Evolutionary conservation across 2,113 vertebrate genomes (phyloP).

Genomic region (Craseonycteris thonglongyai): DNA sequence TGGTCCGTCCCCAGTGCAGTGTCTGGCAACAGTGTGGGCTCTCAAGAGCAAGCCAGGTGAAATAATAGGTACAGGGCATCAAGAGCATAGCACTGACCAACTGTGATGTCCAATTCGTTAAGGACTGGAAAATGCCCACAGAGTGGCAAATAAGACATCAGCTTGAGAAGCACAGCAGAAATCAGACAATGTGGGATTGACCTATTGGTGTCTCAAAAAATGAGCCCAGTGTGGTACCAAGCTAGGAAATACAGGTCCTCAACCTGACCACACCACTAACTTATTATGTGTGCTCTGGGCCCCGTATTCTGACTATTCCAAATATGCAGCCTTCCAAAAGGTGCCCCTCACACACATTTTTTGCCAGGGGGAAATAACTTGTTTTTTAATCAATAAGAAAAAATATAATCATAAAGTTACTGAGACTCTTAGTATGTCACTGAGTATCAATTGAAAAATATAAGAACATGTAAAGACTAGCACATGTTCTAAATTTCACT

Average conservation of each 20-base stretch:
- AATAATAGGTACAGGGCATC: rapidly evolving
- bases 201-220: neutral
- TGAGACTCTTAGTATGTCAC: neutral
- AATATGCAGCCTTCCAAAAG: neutral
- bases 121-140: neutral
- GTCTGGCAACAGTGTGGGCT: rapidly evolving
- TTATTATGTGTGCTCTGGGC: neutral
- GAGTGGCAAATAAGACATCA: neutral
- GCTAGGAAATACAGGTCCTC: no score
- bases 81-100: neutral
- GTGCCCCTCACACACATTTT: neutral
- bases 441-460: neutral
- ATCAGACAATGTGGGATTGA: rapidly evolving
- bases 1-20: neutral
- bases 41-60: neutral
- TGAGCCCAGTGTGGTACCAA: neutral
- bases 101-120: neutral
- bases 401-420: neutral
- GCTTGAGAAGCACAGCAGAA: no score
- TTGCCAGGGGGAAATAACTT: neutral
- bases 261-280: neutral
- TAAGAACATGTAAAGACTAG: neutral
- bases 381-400: neutral
- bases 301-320: neutral
- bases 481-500: neutral